phyloP scores from a whole-genome alignment of 2,113 vertebrate species.

The Zosterops hypoxanthus region DNA sequence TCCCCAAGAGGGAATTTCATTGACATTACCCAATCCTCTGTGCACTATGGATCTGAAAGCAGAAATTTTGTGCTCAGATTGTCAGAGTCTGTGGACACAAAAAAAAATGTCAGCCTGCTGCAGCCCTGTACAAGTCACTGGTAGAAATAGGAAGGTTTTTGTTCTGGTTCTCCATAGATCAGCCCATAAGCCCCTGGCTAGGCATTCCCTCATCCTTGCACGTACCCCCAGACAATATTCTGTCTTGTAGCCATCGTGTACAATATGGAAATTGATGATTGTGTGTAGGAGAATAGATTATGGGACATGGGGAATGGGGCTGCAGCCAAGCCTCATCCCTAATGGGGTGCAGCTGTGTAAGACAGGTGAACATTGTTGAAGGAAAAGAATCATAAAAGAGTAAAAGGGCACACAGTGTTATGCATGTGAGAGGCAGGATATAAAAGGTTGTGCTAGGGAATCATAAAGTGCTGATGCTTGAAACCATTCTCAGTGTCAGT shows the following conservation, averaged over 20 bases:
- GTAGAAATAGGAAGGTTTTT: background rate
- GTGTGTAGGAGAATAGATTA: background rate
- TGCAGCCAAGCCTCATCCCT: too few relatives aligned
- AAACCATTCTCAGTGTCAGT: background rate
- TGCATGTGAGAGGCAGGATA: background rate
- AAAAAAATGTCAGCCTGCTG: background rate
- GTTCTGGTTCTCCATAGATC: background rate
- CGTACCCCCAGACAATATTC: background rate
- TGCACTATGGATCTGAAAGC: background rate
- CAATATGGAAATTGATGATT: background rate
- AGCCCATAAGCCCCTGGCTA: background rate
- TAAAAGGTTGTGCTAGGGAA: background rate
- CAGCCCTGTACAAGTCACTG: background rate
- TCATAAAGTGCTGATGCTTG: too few relatives aligned
- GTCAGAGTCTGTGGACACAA: background rate
- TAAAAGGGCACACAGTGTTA: too few relatives aligned
- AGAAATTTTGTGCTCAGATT: background rate
- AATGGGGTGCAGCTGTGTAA: background rate
- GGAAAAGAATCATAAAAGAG: background rate
- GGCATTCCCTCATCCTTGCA: background rate
- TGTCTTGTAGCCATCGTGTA: background rate
- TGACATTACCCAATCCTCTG: background rate
- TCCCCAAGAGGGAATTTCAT: background rate
- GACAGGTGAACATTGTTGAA: background rate
- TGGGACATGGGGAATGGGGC: background rate